Evolutionary conservation across 2,113 vertebrate genomes (phyloP).

Genomic region (Pavo muticus): DNA sequence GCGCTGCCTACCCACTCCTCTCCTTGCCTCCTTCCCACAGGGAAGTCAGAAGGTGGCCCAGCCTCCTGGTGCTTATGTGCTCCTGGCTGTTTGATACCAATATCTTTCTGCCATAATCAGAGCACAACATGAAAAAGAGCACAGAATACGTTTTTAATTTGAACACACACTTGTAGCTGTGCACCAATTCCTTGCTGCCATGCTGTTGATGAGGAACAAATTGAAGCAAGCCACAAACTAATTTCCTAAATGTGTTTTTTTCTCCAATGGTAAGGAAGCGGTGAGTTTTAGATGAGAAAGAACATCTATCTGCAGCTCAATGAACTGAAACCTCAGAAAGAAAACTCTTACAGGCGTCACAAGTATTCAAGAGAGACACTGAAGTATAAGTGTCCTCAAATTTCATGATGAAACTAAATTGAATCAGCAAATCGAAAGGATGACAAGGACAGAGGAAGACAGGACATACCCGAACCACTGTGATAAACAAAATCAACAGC

Average conservation of each 20-base stretch:
- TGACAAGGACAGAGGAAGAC: conserved; percentile 2
- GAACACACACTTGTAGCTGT: neutral
- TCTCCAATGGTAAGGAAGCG: conserved; percentile 19
- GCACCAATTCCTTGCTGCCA: neutral
- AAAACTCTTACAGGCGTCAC: conserved; percentile 42
- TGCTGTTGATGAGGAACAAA: conserved; percentile 38
- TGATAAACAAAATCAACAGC: conserved; percentile 31
- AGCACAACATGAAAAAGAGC: neutral
- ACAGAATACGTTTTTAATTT: neutral
- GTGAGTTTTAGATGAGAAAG: conserved; percentile 64
- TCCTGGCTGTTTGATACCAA: neutral
- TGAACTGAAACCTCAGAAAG: conserved; percentile 56
- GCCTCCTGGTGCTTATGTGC: neutral
- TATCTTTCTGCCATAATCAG: neutral
- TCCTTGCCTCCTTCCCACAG: neutral
- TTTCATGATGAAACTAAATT: conserved; percentile 51
- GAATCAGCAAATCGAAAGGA: conserved; percentile 24
- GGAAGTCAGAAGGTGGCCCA: neutral
- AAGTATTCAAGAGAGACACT: neutral
- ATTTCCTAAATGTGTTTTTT: conserved; percentile 58
- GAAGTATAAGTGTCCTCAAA: conserved; percentile 43
- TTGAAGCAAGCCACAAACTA: conserved; percentile 52
- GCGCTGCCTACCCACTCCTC: neutral
- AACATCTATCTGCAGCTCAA: conserved; percentile 51
- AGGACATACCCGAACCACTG: conserved; percentile 2